Conservation (phyloP, 2,113 vertebrate species). For the Murina feae region DNA sequence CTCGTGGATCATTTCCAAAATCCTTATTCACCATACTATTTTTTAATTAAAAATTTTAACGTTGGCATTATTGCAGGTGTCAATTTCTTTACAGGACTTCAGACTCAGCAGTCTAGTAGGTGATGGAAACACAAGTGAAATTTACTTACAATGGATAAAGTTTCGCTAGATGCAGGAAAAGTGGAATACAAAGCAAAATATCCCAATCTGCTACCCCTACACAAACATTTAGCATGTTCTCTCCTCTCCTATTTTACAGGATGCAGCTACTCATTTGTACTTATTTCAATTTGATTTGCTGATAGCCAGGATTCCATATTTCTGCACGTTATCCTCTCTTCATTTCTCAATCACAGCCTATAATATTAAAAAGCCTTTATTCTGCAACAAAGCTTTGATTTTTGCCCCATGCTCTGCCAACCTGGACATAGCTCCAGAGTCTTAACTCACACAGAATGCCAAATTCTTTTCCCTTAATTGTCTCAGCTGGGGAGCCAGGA, state of each 20-base stretch:
- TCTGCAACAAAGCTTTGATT: conserved; percentile 57
- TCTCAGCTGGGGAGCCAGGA: conserved; percentile 76
- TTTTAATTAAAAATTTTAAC: not conserved
- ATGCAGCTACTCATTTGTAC: conserved; percentile 37
- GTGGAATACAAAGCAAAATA: conserved; percentile 62
- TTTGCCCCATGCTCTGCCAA: conserved; percentile 60
- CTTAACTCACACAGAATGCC: conserved; percentile 72
- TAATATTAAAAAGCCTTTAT: conserved; percentile 60
- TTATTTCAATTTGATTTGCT: conserved; percentile 75
- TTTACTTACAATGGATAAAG: conserved; percentile 63
- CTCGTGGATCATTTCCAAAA: conserved; percentile 60
- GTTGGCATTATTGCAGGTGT: not conserved
- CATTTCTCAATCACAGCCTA: conserved; percentile 50
- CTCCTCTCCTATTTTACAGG: conserved; percentile 63
- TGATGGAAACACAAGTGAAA: conserved; percentile 62
- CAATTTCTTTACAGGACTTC: conserved; percentile 62
- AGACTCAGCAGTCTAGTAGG: conserved; percentile 59
- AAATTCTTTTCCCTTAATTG: conserved; percentile 76
- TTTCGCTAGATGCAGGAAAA: conserved; percentile 66
- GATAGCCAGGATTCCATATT: conserved; percentile 54
- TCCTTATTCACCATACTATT: not conserved
- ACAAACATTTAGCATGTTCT: conserved; percentile 40
- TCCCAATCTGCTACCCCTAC: conserved; percentile 50
- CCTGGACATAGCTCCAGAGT: conserved; percentile 67
- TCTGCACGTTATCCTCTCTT: conserved; percentile 60